These are phyloP conservation scores for Baronia brevicornis DNA, from an alignment of 2,888 invertebrate species.

Conservation along the genomic window DNA sequence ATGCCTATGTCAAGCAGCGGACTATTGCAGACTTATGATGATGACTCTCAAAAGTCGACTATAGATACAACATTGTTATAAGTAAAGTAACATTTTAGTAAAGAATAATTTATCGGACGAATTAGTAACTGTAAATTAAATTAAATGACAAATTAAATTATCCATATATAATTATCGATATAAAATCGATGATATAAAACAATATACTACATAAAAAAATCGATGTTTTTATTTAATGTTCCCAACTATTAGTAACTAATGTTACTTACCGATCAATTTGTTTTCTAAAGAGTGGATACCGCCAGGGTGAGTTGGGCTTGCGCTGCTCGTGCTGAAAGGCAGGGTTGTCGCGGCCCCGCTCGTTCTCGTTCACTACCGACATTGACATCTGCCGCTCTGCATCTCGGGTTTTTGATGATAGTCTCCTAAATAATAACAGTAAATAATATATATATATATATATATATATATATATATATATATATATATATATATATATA, in stretches of 20 bases:
- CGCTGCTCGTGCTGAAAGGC: constrained; percentile 78
- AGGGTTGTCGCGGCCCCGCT: constrained; percentile 79
- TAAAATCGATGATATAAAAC: neutral
- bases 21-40: no score
- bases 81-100: neutral
- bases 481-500: no score
- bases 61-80: neutral
- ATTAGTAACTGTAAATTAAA: constrained; percentile 5
- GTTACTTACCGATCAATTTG: constrained; percentile 61
- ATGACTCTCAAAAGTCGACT: no score
- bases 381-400: constrained; percentile 58
- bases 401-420: constrained; percentile 83
- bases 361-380: constrained; percentile 58
- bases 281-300: constrained; percentile 77
- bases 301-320: constrained; percentile 84
- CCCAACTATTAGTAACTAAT: neutral
- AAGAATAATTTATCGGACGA: no score
- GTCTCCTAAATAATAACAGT: constrained; percentile 58
- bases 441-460: no score
- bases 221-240: neutral
- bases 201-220: constrained; percentile 1
- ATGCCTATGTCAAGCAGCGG: no score
- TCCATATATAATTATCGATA: neutral
- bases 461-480: no score
- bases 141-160: neutral